These are phyloP conservation scores for Coracopsis vasa DNA, from an alignment of 2,113 vertebrate genomes.

Conservation along the genomic window DNA sequence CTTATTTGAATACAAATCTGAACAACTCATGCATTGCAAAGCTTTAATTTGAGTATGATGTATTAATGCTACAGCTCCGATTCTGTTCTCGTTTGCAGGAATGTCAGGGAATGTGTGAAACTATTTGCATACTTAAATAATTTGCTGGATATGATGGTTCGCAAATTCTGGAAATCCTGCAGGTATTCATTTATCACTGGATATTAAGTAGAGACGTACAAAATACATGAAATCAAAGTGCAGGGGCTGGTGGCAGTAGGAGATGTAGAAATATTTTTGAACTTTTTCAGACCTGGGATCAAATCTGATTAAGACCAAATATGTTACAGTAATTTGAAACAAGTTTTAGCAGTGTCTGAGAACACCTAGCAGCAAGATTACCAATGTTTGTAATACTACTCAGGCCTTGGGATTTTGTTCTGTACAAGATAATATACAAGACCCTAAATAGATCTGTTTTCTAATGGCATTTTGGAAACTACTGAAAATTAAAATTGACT, in stretches of 20 bases:
- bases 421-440: background rate
- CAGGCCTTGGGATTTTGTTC: background rate
- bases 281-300: background rate
- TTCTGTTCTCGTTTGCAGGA: background rate
- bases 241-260: background rate
- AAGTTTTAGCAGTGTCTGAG: background rate
- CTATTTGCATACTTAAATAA: background rate
- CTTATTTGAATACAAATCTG: background rate
- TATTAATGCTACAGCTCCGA: background rate
- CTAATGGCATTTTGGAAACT: background rate
- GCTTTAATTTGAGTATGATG: background rate
- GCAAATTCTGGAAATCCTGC: background rate
- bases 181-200: background rate
- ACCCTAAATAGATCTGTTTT: fast-evolving
- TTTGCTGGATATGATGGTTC: background rate
- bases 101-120: background rate
- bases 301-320: background rate
- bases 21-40: background rate
- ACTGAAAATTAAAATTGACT: background rate
- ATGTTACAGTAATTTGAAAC: background rate
- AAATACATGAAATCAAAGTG: background rate
- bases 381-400: background rate
- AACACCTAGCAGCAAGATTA: background rate
- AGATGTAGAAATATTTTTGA: background rate
- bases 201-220: background rate